Base-by-base conservation (phyloP, 2,113 vertebrate genomes). In the Mesitornis unicolor region DNA sequence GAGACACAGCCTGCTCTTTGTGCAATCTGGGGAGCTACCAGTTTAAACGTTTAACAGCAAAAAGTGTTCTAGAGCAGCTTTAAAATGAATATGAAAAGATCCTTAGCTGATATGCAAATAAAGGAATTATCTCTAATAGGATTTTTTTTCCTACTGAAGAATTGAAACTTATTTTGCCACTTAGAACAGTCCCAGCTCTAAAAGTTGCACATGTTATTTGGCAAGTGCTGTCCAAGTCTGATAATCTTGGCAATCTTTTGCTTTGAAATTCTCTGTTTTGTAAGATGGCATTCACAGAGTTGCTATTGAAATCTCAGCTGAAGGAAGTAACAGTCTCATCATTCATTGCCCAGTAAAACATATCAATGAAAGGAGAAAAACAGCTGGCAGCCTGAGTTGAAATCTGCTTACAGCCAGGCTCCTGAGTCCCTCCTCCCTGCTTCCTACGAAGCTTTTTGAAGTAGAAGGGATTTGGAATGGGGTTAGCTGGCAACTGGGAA, bases 261-360 rank as follows among this genome's bases (percentile, higher is more conserved):
- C 82, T 84, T 70, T 63, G 51, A 86, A 74, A 88, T 5, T 20
- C 75, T 92, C 47, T 82, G 67, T 63, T 96, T 84, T 88, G 22
- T n/a, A 33, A 90, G 85, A 90, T 80, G 68, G 68, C 17, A 6
- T 85, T 96, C 90, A 57, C 87, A 95, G 90, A 94, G 64, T 5
- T 73, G 63, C 91, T 93, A 70, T 29, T 96, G 93, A 91, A 87
- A 91, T 61, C 57, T 29, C 71, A 93, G 82, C 78, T 81, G 84
- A 81, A 85, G 89, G 87, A 93, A 88, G 92, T 13, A 59, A 45
- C 51, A 69, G 93, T 47, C 92, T 90, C 82, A 69, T 76, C 43
- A 2, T 81, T 87, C 35, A 3, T 50, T 93, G 95, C 85, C 92
- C 90, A 87, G 21, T 80, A 36, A 94, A 90, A 90, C 71, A 28